phyloP scores from a whole-genome alignment of 2,888 invertebrate genomes.

The Drosophila meridiana region DNA sequence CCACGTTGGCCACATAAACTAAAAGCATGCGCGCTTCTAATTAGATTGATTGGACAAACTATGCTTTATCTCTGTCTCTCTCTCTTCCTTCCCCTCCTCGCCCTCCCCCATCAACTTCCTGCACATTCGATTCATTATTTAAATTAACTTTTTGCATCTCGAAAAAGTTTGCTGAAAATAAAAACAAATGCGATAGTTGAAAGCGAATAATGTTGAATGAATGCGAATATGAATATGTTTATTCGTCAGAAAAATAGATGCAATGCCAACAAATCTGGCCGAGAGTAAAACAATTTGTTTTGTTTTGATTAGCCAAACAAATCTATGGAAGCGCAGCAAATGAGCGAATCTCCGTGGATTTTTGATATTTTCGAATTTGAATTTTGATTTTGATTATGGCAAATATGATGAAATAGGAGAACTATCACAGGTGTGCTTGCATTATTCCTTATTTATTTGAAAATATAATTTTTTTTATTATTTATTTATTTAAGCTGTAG shows the following conservation, averaged over 20 bases:
- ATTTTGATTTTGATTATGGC: not conserved
- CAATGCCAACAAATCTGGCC: not conserved
- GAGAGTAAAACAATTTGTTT: not conserved
- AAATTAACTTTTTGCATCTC: not conserved
- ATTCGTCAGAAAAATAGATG: not conserved
- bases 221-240: not conserved
- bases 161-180: not conserved
- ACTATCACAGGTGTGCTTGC: not conserved
- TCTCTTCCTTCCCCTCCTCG: not conserved
- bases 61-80: not conserved
- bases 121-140: not conserved
- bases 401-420: not conserved
- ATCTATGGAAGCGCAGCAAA: not conserved
- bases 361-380: constrained; percentile 1
- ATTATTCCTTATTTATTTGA: no score
- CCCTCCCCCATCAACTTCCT: not conserved
- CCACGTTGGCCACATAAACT: not conserved
- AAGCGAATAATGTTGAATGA: not conserved
- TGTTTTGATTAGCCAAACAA: not conserved
- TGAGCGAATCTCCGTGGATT: not conserved
- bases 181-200: not conserved
- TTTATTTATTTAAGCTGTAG: no score
- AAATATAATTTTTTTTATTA: not conserved
- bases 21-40: not conserved
- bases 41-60: not conserved